Percentiles rank a stretch among this genome's conserved stretches.
These are phyloP conservation scores for Kobus ellipsiprymnus DNA, from an alignment of 2,113 vertebrate genomes.

Conservation along the genomic window DNA sequence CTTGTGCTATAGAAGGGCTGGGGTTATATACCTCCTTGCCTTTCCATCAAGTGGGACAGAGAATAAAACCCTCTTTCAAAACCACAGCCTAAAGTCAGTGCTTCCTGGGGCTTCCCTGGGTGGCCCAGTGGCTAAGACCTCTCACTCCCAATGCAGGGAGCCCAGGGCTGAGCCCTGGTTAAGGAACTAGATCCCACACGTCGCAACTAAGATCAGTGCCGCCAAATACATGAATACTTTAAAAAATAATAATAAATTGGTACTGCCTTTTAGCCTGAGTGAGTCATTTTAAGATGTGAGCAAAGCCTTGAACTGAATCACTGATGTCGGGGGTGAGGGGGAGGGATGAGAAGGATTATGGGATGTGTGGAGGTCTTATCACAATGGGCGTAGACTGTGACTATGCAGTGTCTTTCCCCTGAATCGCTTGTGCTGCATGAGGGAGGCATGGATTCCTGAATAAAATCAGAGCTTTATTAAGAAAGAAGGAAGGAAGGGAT, in stretches of 20 bases:
- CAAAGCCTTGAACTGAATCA: background rate
- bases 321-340: background rate
- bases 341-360: rapidly evolving
- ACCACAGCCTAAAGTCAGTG: background rate
- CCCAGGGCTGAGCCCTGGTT: background rate
- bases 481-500: background rate
- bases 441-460: background rate
- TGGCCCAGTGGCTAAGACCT: background rate
- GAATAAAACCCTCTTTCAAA: background rate
- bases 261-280: background rate
- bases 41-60: background rate
- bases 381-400: background rate
- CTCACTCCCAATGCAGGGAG: background rate
- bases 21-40: background rate
- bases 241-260: background rate
- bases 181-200: background rate
- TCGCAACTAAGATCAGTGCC: background rate
- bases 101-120: background rate
- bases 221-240: background rate
- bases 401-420: background rate
- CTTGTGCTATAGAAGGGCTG: background rate
- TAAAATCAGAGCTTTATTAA: background rate
- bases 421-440: background rate
- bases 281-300: background rate
- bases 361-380: too few species aligned